Base-by-base conservation (phyloP, 1,140 invertebrate genomes). In the Thaumetopoea pityocampa region DNA sequence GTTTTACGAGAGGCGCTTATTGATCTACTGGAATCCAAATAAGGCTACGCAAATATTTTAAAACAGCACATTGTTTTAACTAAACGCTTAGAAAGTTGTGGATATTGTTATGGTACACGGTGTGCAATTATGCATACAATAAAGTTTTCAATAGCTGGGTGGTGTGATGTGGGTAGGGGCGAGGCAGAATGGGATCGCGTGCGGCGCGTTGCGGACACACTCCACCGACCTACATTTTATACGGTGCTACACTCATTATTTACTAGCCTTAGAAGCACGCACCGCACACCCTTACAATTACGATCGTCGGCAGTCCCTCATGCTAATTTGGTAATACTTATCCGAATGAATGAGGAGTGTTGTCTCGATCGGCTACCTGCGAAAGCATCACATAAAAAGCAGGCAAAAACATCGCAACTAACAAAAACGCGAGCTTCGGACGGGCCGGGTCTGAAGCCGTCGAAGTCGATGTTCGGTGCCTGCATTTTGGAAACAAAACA, bases 401-500 rank as follows among this genome's bases (percentile, higher is more conserved):
- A 73, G 64, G 61, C 66, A 79, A 65, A 52, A 73, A 68, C 68
- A 68, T 78, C 67, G 61, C 72, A 64, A 76, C 62, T 58, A 74
- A 77, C 63, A 76, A 82, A 80, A 79, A 83, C 55, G 55, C 56
- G 40, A 70, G 66, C 56, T 63, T 57, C 56, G 54, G 70, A 62
- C 64, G 70, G 71, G 71, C 61, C 68, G 65, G 68, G 56, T 65
- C 59, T 55, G 63, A 54, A 56, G 58, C 59, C 68, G 67, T 67
- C 74, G 72, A 67, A 55, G 71, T 81, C 71, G n/a, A n/a, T n/a
- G n/a, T n/a, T n/a, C n/a, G 74, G 73, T 79, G 71, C 78, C 77
- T 84, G 68, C 71, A 81, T 81, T 81, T 80, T 41, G 71, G 77
- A 77, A 80, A 84, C 77, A 84, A 84, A 84, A 84, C 78, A 82